phyloP scores from a whole-genome alignment of 2,797 vertebrate genomes.

The Amniataba percoides region DNA sequence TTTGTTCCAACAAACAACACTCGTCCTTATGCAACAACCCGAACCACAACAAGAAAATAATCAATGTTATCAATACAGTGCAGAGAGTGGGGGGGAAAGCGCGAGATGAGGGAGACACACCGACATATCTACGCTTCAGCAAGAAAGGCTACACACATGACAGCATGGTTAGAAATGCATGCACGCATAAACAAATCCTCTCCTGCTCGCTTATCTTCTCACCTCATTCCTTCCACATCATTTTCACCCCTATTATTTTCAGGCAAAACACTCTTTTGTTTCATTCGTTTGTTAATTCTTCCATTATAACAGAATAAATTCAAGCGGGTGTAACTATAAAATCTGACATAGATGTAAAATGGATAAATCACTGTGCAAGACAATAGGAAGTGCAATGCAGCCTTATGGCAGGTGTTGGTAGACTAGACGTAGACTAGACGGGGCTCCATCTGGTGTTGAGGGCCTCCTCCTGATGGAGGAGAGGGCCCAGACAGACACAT shows the following conservation, averaged over 20 bases:
- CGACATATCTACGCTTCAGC: constrained; percentile 54
- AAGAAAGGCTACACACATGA: constrained; percentile 58
- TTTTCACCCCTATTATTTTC: not conserved
- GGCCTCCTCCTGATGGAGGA: constrained; percentile 80
- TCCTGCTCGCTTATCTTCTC: constrained; percentile 9
- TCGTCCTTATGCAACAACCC: constrained; percentile 23
- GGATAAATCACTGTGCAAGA: constrained; percentile 65
- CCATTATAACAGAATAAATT: constrained; percentile 36
- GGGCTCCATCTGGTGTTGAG: constrained; percentile 87
- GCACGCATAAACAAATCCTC: constrained; percentile 44
- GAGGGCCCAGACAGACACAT: constrained; percentile 86
- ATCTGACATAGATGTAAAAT: constrained; percentile 55
- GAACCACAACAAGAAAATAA: constrained; percentile 42
- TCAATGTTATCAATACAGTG: constrained; percentile 45
- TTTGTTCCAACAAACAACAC: constrained; percentile 45
- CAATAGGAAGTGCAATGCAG: constrained; percentile 76
- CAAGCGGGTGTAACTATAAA: constrained; percentile 13
- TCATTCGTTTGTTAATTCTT: constrained; percentile 37
- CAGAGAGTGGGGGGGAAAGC: constrained; percentile 26
- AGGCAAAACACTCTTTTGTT: not conserved
- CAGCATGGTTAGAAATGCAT: constrained; percentile 63
- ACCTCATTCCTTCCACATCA: constrained; percentile 11
- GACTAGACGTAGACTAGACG: constrained; percentile 80
- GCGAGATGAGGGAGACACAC: constrained; percentile 20
- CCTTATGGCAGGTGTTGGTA: constrained; percentile 83